These are phyloP conservation scores for Semotilus atromaculatus DNA, from an alignment of 2,797 vertebrate species.

Conservation along the genomic window DNA sequence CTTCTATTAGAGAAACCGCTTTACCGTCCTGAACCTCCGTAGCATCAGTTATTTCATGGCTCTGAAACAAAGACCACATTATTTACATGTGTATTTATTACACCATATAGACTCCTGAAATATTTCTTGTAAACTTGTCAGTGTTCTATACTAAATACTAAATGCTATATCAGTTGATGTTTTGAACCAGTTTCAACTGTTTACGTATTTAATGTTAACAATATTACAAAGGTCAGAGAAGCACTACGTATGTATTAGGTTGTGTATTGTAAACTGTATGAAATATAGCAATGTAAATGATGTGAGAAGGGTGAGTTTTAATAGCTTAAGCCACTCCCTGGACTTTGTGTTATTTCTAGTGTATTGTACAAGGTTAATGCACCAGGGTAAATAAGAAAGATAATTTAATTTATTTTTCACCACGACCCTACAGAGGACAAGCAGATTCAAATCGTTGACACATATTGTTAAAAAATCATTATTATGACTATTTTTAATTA, in stretches of 20 bases:
- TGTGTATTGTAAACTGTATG: background rate
- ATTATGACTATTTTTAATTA: background rate
- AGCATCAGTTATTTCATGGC: background rate
- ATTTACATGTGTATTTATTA: background rate
- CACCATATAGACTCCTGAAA: background rate
- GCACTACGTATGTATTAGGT: background rate
- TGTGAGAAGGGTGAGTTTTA: background rate
- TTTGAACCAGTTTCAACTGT: background rate
- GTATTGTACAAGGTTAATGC: background rate
- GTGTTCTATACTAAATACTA: background rate
- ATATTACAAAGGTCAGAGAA: background rate
- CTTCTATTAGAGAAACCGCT: background rate
- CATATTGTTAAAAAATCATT: background rate
- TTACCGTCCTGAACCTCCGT: background rate
- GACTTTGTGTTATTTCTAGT: background rate
- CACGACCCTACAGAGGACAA: background rate
- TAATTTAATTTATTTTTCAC: background rate
- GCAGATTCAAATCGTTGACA: background rate
- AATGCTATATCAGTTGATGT: background rate
- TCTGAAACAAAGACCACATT: conserved; percentile 11
- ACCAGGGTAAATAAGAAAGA: background rate
- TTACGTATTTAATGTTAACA: background rate
- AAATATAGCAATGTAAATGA: background rate
- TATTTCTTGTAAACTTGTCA: background rate
- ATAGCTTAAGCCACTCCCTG: conserved; percentile 7